Base-by-base conservation (phyloP, 2,888 invertebrate genomes). In the Rhopalosiphum nymphaeae region DNA sequence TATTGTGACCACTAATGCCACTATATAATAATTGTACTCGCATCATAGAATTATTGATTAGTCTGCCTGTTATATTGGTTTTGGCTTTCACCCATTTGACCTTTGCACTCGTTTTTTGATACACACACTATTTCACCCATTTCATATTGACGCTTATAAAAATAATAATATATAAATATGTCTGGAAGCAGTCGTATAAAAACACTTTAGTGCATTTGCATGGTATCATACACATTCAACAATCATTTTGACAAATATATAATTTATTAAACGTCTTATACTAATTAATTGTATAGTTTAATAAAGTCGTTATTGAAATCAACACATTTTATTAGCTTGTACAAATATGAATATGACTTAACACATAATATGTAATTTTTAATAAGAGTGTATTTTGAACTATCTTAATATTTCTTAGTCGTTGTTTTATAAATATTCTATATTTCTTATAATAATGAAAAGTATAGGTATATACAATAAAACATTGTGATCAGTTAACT, bases 71-170 rank as follows among this genome's bases (percentile, higher is more conserved):
- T 67, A 61, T 25, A 87, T 92, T 29, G 87, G 61, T 87, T 87
- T 87, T 92, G n/a, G 92, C 87, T 92, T 87, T 92, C 49, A 29
- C 67, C 87, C 92, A 87, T 87, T 92, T 92, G 92, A 92, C 92
- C 92, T 92, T 92, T 67, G 49, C 36, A 92, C 11, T 21, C n/a
- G 36, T 67, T 56, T 78, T 78, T 78, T 85, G 26, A 13, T 85
- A 85, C 16, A 42, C 44, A 42, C 44, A 44, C 36, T 42, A 42
- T 36, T 91, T 46, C 29, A 16, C n/a, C n/a, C 36, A 57, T 21
- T 78, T 86, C 46, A 61, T 86, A 46, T 61, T 53, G 29, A 85
- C n/a, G 25, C 26, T 84, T 85, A 44, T 57, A 16, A 57, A 42
- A 5, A 44, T 21, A 53, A 46, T 42, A 56, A 13, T 78, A 78